phyloP scores from a whole-genome alignment of 2,113 vertebrate species.

The Sminthopsis crassicaudata region DNA sequence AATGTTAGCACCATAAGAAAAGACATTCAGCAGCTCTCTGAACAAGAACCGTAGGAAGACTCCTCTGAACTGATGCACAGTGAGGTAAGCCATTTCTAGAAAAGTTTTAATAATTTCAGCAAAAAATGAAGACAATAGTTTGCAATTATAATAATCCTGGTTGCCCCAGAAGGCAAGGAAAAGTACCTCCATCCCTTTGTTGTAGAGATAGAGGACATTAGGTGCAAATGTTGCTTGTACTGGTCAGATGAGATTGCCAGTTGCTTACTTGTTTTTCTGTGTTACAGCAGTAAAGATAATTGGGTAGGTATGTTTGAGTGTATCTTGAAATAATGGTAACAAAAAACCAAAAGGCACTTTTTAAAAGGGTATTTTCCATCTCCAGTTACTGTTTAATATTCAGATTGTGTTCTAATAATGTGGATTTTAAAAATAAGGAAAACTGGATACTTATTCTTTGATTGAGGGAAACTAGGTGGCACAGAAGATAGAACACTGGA shows the following conservation, averaged over 20 bases:
- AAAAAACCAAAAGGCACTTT: not conserved
- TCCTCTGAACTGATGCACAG: not conserved
- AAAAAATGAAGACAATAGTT: not conserved
- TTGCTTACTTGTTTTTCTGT: not conserved
- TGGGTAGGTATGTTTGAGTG: not conserved
- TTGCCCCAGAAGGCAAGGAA: not conserved
- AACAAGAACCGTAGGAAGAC: not conserved
- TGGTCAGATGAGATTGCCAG: not conserved
- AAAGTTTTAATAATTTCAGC: not conserved
- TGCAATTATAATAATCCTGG: not conserved
- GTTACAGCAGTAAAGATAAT: not conserved
- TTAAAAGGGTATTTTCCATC: not conserved
- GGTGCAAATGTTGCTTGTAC: not conserved
- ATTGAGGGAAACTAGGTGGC: not conserved
- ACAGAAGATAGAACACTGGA: not conserved
- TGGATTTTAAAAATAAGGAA: slow-evolving; percentile 32
- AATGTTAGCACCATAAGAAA: not conserved
- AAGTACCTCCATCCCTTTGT: not conserved
- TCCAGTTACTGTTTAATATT: not conserved
- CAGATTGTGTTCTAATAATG: not conserved
- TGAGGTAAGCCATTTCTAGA: not conserved
- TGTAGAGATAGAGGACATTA: not conserved
- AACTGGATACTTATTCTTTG: not conserved
- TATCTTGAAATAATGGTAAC: not conserved
- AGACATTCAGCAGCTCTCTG: not conserved